phyloP scores from a whole-genome alignment of 2,113 vertebrate species.

The Hippopotamus amphibius region DNA sequence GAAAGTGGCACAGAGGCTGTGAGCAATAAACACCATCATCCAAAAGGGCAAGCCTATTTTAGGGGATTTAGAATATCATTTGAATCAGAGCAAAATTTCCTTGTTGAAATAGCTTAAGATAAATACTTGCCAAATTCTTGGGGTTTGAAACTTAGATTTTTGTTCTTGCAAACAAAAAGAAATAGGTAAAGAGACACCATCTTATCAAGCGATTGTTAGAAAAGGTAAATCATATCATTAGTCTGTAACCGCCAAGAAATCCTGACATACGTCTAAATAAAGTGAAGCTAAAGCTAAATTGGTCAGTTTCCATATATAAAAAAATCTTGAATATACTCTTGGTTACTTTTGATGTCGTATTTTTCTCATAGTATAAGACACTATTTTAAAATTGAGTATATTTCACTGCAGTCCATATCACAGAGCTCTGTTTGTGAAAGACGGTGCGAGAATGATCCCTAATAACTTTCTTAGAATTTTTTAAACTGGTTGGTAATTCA shows the following conservation, averaged over 20 bases:
- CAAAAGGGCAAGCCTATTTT: neutral
- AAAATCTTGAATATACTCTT: neutral
- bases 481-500: neutral
- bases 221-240: neutral
- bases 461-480: conserved; percentile 11
- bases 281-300: conserved; percentile 6
- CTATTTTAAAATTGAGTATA: neutral
- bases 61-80: neutral
- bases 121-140: conserved; percentile 17
- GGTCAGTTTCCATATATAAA: neutral
- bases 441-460: neutral
- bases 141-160: neutral
- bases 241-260: neutral
- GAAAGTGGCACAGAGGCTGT: neutral
- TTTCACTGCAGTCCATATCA: neutral
- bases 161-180: neutral
- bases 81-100: conserved; percentile 1
- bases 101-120: neutral
- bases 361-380: neutral
- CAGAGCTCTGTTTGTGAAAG: conserved; percentile 11
- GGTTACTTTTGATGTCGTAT: conserved; percentile 11
- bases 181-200: neutral
- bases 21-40: neutral
- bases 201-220: neutral
- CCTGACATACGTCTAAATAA: conserved; percentile 12